phyloP scores from a whole-genome alignment of 1,140 invertebrate genomes.

The Lamellibrachia luymesi region DNA sequence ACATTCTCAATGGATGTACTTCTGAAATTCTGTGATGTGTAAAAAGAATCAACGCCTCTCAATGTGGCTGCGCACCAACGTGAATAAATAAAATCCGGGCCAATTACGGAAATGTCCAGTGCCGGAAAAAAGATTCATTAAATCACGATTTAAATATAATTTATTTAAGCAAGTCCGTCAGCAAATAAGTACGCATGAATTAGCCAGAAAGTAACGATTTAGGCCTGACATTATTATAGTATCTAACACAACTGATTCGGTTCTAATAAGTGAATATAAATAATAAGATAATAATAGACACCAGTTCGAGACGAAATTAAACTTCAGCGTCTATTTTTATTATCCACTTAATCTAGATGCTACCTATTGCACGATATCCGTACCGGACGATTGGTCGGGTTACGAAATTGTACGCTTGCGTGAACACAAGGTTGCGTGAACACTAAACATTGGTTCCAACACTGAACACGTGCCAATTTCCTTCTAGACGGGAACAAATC shows the following conservation, averaged over 20 bases:
- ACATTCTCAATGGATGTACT: neutral
- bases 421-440: neutral
- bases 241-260: neutral
- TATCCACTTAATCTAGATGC: neutral
- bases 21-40: neutral
- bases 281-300: neutral
- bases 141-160: constrained; percentile 6
- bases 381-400: neutral
- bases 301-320: neutral
- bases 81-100: neutral
- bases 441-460: neutral
- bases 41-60: neutral
- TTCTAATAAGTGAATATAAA: neutral
- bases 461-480: too few relatives aligned
- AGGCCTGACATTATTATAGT: neutral
- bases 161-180: neutral
- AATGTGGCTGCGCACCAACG: neutral
- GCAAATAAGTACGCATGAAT: neutral
- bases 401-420: neutral
- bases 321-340: neutral
- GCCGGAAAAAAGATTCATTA: neutral
- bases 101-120: neutral
- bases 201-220: neutral
- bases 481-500: too few relatives aligned
- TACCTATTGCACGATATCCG: neutral